phyloP scores from a whole-genome alignment of 2,797 vertebrate species.

The Gobionotothen gibberifrons region DNA sequence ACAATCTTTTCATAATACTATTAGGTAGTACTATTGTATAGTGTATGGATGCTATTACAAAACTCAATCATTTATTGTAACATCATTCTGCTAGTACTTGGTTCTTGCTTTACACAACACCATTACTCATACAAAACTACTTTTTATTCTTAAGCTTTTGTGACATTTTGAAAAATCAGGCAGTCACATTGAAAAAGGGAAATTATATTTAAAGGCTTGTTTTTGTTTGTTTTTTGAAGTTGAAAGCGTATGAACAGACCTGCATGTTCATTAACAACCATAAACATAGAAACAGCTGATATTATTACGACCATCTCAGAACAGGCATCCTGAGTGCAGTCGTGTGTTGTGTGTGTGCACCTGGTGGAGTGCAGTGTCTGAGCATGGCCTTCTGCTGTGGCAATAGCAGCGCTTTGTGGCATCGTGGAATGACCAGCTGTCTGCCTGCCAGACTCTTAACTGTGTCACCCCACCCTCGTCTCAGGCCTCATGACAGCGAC shows the following conservation, averaged over 20 bases:
- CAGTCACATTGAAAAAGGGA: not conserved
- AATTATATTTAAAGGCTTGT: not conserved
- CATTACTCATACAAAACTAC: not conserved
- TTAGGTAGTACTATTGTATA: not conserved
- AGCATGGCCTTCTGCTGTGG: constrained; percentile 57
- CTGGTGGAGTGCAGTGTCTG: constrained; percentile 39
- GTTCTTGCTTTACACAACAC: not conserved
- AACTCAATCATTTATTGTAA: not conserved
- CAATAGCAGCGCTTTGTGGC: constrained; percentile 48
- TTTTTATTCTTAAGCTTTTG: not conserved
- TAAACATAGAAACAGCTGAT: constrained; percentile 27
- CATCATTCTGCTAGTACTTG: not conserved
- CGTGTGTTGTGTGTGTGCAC: constrained; percentile 55
- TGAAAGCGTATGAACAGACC: constrained; percentile 19
- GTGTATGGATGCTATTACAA: no score
- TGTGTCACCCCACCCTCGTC: constrained; percentile 74
- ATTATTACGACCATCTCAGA: constrained; percentile 16
- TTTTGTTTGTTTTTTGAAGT: not conserved
- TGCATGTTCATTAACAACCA: constrained; percentile 43
- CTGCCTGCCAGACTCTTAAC: constrained; percentile 64
- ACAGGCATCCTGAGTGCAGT: constrained; percentile 25
- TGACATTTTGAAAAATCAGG: not conserved
- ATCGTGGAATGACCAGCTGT: constrained; percentile 75
- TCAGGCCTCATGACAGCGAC: constrained; percentile 72
- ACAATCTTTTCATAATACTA: not conserved